Evolutionary conservation across 1,140 invertebrate genomes (phyloP).

Genomic region (Cephus cinctus): DNA sequence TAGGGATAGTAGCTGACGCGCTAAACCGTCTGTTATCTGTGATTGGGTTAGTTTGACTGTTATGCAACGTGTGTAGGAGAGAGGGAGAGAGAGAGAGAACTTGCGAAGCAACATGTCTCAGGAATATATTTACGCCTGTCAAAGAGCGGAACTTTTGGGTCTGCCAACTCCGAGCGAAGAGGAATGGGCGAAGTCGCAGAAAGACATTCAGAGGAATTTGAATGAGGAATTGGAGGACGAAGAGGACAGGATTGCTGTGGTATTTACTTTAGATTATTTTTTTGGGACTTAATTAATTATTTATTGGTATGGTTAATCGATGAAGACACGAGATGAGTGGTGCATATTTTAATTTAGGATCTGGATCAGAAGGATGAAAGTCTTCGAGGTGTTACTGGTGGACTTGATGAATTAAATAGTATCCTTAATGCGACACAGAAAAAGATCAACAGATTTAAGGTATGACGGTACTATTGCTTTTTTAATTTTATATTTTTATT

Average conservation of each 20-base stretch:
- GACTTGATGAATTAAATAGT: slow-evolving; percentile 80
- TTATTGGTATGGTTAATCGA: too few relatives aligned
- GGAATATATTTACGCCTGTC: slow-evolving; percentile 69
- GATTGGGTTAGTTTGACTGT: too few relatives aligned
- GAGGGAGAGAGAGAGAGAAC: too few relatives aligned
- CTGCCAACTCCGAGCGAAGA: slow-evolving; percentile 64
- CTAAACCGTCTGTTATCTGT: too few relatives aligned
- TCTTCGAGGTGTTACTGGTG: slow-evolving; percentile 68
- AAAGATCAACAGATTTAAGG: slow-evolving; percentile 86
- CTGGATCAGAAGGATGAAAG: slow-evolving; percentile 69
- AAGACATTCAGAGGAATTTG: slow-evolving; percentile 40
- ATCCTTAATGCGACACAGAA: slow-evolving; percentile 80
- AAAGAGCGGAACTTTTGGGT: slow-evolving; percentile 71
- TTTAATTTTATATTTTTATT: slow-evolving; percentile 15
- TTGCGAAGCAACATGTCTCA: too few relatives aligned
- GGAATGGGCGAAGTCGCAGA: slow-evolving; percentile 61
- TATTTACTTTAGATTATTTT: neutral
- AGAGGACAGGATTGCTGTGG: slow-evolving; percentile 22
- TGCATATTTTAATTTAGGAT: too few relatives aligned
- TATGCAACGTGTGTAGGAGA: too few relatives aligned
- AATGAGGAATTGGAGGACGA: too few relatives aligned
- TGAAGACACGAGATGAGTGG: too few relatives aligned
- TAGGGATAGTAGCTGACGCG: too few relatives aligned
- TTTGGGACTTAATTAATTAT: neutral
- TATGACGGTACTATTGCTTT: slow-evolving; percentile 39